Evolutionary conservation across 2,113 vertebrate species (phyloP), one percentile per base, ranked within the genome.

Genomic region (Callaeas wilsoni): DNA sequence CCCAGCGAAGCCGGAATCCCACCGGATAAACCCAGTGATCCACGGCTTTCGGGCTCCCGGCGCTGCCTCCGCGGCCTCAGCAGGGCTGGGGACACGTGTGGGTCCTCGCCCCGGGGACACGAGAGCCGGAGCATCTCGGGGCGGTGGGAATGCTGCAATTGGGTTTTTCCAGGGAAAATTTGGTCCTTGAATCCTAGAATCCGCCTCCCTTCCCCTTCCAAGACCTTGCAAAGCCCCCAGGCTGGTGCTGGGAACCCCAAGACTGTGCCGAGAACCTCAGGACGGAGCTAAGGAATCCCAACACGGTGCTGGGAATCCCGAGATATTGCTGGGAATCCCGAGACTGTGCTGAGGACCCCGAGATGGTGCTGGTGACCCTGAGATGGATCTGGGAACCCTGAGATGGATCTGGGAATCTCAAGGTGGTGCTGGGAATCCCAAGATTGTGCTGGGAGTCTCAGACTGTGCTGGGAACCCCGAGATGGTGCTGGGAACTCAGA

Each of bases 41-140:
- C 9, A 0, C 8, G 0, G 3, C 2, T 55, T 44, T 47, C 0
- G 3, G 65, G 63, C n/a, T 82, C 42, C 52, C 8, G 30, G 77
- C 1, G 0, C 25, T 0, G 0, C 29, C 2, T 13, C 33, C 5
- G 3, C 0, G 1, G 12, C 52, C 67, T 25, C 4, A 1, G 16
- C 11, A 22, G 33, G 7, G 18, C 12, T 12, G 50, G 68, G 39
- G 47, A 46, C 1, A 2, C 0, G 0, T 3, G 17, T 0, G 2
- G 5, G 46, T 37, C 64, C 32, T 35, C 18, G 2, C 19, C 62
- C 33, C 0, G 3, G 33, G 57, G 39, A 22, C 2, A 21, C 0
- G 2, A 65, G 70, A 25, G 15, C 71, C 23, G 78, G 55, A 73
- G 55, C 12, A 3, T 11, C 56, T 49, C 0, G 0, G 52, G 39